phyloP scores from a whole-genome alignment of 1,140 invertebrate species.

The Probaryconus sp. region DNA sequence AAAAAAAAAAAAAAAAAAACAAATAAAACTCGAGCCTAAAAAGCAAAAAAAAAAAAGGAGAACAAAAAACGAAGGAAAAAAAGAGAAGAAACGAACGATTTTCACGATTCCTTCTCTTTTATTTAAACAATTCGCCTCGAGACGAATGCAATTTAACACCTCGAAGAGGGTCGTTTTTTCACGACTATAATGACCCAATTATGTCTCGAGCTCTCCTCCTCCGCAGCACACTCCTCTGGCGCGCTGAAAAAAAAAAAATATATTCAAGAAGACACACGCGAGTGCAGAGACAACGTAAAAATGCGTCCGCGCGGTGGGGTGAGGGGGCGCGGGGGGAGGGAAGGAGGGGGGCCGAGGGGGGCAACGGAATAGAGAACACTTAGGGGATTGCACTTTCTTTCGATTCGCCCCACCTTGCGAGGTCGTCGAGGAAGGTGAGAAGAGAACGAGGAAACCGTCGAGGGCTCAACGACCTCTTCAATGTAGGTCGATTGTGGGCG shows the following conservation, averaged over 20 bases:
- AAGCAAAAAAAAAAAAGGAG: slow-evolving; percentile 23
- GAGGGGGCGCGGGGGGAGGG: too few species aligned
- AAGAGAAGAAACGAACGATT: slow-evolving; percentile 6
- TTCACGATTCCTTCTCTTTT: too few species aligned
- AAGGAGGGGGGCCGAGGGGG: slow-evolving; percentile 3
- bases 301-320: too few species aligned
- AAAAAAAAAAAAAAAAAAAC: too few species aligned
- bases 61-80: neutral
- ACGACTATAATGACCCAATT: slow-evolving; percentile 5
- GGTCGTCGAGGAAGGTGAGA: slow-evolving; percentile 65
- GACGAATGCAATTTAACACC: neutral
- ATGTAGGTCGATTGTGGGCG: slow-evolving; percentile 76
- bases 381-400: slow-evolving; percentile 60
- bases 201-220: neutral
- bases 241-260: slow-evolving; percentile 8
- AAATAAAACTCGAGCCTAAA: slow-evolving; percentile 7
- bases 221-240: neutral
- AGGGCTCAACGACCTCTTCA: slow-evolving; percentile 72
- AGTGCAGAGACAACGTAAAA: slow-evolving; percentile 19
- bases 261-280: slow-evolving; percentile 17
- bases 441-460: slow-evolving; percentile 69
- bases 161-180: slow-evolving; percentile 24
- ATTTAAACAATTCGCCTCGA: neutral
- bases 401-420: slow-evolving; percentile 53
- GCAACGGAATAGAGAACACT: slow-evolving; percentile 51